phyloP scores from a whole-genome alignment of 2,888 invertebrate species.

The Reticulitermes lucifugus region DNA sequence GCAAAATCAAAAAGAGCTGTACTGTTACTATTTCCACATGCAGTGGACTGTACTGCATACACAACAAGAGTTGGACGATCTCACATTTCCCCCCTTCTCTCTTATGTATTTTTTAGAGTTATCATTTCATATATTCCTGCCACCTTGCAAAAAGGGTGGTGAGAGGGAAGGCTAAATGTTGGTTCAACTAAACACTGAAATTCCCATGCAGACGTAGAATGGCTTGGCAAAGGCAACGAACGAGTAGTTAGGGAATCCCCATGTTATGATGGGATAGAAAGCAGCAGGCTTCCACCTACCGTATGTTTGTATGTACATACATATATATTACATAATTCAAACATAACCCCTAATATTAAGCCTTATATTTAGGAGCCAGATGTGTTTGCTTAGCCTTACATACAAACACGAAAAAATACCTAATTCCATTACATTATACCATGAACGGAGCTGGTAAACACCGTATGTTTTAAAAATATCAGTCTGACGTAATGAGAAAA shows the following conservation, averaged over 20 bases:
- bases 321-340: slow-evolving; percentile 29
- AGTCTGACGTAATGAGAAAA: slow-evolving; percentile 3
- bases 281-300: slow-evolving; percentile 12
- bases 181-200: slow-evolving; percentile 41
- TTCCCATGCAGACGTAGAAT: slow-evolving; percentile 33
- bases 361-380: slow-evolving; percentile 24
- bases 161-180: slow-evolving; percentile 35
- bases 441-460: background rate
- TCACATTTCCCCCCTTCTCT: background rate
- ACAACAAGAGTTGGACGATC: background rate
- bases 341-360: slow-evolving; percentile 38
- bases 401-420: slow-evolving; percentile 8
- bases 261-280: slow-evolving; percentile 1
- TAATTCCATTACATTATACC: slow-evolving; percentile 26
- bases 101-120: slow-evolving; percentile 43
- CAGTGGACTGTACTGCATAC: slow-evolving; percentile 16
- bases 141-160: slow-evolving; percentile 36
- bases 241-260: background rate
- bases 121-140: slow-evolving; percentile 47
- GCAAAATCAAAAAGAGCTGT: no score
- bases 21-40: background rate
- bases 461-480: background rate
- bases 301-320: background rate
- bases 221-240: background rate
- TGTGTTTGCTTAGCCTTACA: slow-evolving; percentile 35